Conservation (phyloP, 1,140 invertebrate species). For the Tenebrio molitor region DNA sequence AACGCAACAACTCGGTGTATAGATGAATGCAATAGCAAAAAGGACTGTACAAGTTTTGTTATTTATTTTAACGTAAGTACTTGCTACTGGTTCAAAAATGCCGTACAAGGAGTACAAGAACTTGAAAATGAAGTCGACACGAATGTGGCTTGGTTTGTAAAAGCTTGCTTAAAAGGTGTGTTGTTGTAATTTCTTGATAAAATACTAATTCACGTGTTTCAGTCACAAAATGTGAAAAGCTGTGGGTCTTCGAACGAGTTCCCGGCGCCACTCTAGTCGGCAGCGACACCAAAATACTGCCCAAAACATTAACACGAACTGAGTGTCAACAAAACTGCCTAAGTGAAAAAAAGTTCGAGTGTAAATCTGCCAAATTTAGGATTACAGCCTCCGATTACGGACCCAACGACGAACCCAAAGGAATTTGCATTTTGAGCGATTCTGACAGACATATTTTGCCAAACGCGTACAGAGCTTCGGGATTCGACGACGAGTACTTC, state of each 20-base stretch:
- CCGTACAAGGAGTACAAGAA: constrained; percentile 61
- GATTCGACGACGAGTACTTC: constrained; percentile 74
- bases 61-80: constrained; percentile 65
- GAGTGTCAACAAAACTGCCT: constrained; percentile 69
- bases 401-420: constrained; percentile 61
- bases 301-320: constrained; percentile 65
- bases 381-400: constrained; percentile 63
- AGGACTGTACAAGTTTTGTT: constrained; percentile 67
- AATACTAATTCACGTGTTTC: neutral
- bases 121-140: constrained; percentile 64
- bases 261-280: constrained; percentile 68
- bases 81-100: constrained; percentile 67
- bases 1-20: constrained; percentile 70
- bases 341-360: constrained; percentile 66
- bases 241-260: constrained; percentile 68
- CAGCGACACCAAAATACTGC: constrained; percentile 67
- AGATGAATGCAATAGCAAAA: constrained; percentile 65
- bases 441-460: constrained; percentile 74
- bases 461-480: constrained; percentile 73
- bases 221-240: constrained; percentile 59
- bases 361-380: constrained; percentile 68
- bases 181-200: neutral
- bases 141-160: constrained; percentile 69
- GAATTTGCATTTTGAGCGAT: constrained; percentile 72
- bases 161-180: constrained; percentile 64